Conservation (phyloP, 2,113 vertebrate genomes). For the Charadrius vociferus region DNA sequence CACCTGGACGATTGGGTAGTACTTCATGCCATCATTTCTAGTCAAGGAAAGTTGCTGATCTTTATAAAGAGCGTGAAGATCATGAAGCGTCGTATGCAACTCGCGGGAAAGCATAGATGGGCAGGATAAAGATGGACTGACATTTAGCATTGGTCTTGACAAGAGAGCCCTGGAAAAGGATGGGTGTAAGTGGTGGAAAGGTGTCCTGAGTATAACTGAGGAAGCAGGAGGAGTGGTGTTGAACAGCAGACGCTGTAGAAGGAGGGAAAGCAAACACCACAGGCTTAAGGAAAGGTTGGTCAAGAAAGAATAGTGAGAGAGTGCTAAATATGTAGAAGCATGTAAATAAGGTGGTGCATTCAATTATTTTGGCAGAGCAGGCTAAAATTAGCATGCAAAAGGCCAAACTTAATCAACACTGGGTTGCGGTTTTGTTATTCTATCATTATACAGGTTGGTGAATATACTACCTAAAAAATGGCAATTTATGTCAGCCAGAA, state of each 20-base stretch:
- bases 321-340: conserved; percentile 13
- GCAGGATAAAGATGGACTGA: not conserved
- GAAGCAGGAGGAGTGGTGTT: not conserved
- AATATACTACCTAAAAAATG: conserved; percentile 30
- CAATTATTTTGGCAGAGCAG: conserved; percentile 39
- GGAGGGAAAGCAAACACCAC: not conserved
- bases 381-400: conserved; percentile 52
- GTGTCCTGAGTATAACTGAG: not conserved
- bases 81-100: not conserved
- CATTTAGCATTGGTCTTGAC: not conserved
- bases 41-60: not conserved
- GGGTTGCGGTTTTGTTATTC: conserved; percentile 33
- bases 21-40: not conserved
- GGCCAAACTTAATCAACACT: conserved; percentile 21
- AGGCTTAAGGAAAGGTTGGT: not conserved
- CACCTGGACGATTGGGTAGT: not conserved
- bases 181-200: not conserved
- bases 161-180: not conserved
- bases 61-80: not conserved
- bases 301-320: conserved; percentile 21
- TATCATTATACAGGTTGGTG: conserved; percentile 36
- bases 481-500: conserved; percentile 41
- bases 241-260: not conserved
- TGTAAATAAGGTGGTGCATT: conserved; percentile 20
- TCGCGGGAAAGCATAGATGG: not conserved